These are phyloP conservation scores for Leptinotarsa haldemani DNA, from an alignment of 2,888 invertebrate genomes.

Conservation along the genomic window DNA sequence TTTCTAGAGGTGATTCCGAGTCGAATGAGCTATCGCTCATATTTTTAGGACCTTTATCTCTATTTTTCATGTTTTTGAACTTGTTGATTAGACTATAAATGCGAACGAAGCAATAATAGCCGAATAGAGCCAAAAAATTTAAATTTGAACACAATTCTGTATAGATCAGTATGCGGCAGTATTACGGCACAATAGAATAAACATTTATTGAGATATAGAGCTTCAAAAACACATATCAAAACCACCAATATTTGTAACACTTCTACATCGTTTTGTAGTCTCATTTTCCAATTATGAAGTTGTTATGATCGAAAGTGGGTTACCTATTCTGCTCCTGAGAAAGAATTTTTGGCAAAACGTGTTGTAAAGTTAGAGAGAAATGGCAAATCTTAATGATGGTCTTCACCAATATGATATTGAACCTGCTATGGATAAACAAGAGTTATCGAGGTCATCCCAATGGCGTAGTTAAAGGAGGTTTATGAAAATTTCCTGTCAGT, in stretches of 20 bases:
- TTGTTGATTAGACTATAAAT: no score
- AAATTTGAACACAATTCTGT: no score
- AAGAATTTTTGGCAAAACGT: slow-evolving; percentile 7
- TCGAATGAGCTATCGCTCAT: no score
- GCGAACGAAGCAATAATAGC: no score
- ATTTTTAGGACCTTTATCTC: no score
- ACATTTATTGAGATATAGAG: no score
- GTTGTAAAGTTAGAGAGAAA: neutral
- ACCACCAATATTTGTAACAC: neutral
- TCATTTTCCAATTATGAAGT: neutral
- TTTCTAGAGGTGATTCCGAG: no score
- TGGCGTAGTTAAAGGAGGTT: neutral
- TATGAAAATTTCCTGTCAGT: neutral
- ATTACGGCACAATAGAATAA: no score
- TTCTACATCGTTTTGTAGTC: neutral
- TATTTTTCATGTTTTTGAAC: no score
- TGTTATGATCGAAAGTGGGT: neutral
- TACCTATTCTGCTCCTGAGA: neutral
- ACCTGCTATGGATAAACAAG: neutral
- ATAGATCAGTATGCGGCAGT: no score
- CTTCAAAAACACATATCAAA: no score
- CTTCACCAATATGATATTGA: neutral
- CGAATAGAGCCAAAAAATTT: no score
- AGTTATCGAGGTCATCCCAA: neutral
- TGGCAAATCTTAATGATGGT: neutral